phyloP scores from a whole-genome alignment of 92 coral and sea anemone genomes.

The Siderastrea radians region DNA sequence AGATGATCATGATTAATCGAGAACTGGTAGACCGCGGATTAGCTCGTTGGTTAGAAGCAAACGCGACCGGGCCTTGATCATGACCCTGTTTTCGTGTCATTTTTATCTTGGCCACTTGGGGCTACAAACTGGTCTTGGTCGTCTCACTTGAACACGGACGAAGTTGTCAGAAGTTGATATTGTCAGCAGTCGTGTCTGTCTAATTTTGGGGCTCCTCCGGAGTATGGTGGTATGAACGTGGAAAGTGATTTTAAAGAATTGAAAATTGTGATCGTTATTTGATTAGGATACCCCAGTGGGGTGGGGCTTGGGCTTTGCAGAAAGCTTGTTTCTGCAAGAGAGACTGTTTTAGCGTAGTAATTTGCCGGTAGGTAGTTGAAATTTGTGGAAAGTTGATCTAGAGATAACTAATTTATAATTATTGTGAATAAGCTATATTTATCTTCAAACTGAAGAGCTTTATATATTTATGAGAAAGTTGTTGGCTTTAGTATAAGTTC shows the following conservation, averaged over 20 bases:
- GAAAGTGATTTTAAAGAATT: not conserved
- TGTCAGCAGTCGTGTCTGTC: not conserved
- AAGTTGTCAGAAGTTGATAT: not conserved
- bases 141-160: not conserved
- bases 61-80: not conserved
- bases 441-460: slow-evolving; percentile 44
- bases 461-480: slow-evolving; percentile 22
- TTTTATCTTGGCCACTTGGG: slow-evolving; percentile 8
- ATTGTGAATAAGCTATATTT: slow-evolving; percentile 20
- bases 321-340: not conserved
- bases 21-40: slow-evolving; percentile 91
- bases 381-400: slow-evolving; percentile 2
- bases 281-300: not conserved
- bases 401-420: not conserved
- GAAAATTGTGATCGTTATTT: slow-evolving; percentile 9
- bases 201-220: not conserved
- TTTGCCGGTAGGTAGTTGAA: not conserved
- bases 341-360: not conserved
- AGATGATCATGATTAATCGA: slow-evolving; percentile 93
- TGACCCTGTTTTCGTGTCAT: not conserved
- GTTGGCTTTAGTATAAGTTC: slow-evolving; percentile 35
- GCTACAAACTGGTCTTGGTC: slow-evolving; percentile 7
- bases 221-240: not conserved
- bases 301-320: not conserved
- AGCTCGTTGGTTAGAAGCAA: slow-evolving; percentile 95